Evolutionary conservation across 2,797 vertebrate genomes (phyloP).

Genomic region (Gymnothorax reevesii): DNA sequence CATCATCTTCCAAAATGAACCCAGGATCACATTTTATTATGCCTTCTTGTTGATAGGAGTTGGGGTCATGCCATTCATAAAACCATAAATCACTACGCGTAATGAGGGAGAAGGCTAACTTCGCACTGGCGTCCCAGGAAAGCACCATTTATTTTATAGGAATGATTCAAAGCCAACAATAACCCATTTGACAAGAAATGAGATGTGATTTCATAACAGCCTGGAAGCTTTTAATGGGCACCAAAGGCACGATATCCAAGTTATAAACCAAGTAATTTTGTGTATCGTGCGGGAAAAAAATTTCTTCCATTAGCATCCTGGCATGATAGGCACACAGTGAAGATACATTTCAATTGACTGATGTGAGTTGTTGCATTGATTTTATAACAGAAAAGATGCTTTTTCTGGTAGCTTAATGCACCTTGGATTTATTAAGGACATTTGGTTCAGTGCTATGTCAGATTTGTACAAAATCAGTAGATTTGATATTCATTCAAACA

Average conservation of each 20-base stretch:
- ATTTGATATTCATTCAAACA: background rate
- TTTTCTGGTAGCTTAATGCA: constrained; percentile 7
- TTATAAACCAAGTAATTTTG: constrained; percentile 63
- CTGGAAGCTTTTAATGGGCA: constrained; percentile 60
- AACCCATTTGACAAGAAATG: constrained; percentile 58
- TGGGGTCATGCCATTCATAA: constrained; percentile 25
- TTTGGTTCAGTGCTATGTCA: constrained; percentile 42
- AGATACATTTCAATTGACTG: constrained; percentile 57
- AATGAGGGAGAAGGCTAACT: constrained; percentile 21
- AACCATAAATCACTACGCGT: constrained; percentile 21
- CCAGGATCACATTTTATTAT: constrained; percentile 22
- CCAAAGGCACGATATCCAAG: constrained; percentile 56
- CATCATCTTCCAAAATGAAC: constrained; percentile 31
- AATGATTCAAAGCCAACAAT: constrained; percentile 54
- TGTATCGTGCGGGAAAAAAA: constrained; percentile 47
- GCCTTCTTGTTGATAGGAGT: constrained; percentile 21
- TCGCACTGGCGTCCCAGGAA: constrained; percentile 41
- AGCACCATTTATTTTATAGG: constrained; percentile 34
- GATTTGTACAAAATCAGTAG: constrained; percentile 29
- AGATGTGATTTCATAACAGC: constrained; percentile 58
- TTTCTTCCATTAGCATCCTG: constrained; percentile 54
- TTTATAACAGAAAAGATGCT: constrained; percentile 47
- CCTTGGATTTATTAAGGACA: constrained; percentile 29
- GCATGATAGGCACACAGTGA: constrained; percentile 59
- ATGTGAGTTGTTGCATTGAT: constrained; percentile 66